Evolutionary conservation across 2,797 vertebrate species (phyloP).

Genomic region (Sternotherus odoratus): DNA sequence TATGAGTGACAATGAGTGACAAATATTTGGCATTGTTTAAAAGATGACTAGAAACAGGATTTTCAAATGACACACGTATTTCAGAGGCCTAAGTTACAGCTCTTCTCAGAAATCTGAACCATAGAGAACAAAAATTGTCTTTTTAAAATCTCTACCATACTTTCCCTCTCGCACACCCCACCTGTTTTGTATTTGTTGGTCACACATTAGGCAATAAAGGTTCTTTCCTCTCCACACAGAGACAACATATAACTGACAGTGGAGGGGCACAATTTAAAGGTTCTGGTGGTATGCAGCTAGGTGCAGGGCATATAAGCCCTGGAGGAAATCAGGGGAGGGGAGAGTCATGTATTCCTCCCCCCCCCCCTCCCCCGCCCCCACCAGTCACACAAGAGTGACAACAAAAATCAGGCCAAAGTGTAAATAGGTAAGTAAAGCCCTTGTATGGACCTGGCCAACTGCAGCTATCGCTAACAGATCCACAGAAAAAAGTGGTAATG

Average conservation of each 20-base stretch:
- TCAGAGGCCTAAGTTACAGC: neutral
- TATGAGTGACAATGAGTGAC: slow-evolving; percentile 8
- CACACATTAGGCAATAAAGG: neutral
- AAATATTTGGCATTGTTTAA: slow-evolving; percentile 23
- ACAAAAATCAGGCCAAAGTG: slow-evolving; percentile 25
- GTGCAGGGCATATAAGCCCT: neutral
- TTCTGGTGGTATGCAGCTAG: neutral
- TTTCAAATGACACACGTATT: neutral
- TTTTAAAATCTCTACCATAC: neutral
- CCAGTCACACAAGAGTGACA: slow-evolving; percentile 34
- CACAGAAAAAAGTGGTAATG: neutral
- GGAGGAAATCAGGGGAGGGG: neutral
- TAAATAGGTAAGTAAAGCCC: slow-evolving; percentile 23
- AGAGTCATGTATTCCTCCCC: too few relatives aligned
- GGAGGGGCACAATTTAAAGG: neutral
- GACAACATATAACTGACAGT: neutral
- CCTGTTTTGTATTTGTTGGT: neutral
- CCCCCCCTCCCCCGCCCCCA: too few relatives aligned
- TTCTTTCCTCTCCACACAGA: neutral
- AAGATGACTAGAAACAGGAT: slow-evolving; percentile 37
- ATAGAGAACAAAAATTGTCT: neutral
- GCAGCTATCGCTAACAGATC: neutral
- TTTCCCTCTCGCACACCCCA: neutral
- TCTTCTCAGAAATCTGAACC: neutral
- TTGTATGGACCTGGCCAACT: slow-evolving; percentile 19